Conservation (phyloP, 1,140 invertebrate genomes). For the Drosophila willistoni region DNA sequence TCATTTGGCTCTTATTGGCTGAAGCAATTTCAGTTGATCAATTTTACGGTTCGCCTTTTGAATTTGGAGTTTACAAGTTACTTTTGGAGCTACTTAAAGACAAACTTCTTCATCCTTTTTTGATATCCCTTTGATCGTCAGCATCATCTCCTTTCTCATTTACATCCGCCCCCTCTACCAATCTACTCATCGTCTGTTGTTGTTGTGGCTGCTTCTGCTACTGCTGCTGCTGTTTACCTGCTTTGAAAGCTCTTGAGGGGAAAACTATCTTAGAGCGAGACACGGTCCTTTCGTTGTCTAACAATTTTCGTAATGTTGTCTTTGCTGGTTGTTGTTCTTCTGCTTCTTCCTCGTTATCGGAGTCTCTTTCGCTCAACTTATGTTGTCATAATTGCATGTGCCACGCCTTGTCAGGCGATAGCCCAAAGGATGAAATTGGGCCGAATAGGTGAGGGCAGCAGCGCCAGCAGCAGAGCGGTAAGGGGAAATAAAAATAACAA, state of each 20-base stretch:
- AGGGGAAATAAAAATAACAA: constrained; percentile 74
- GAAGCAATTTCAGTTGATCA: too few relatives aligned
- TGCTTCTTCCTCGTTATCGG: background rate
- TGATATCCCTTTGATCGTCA: background rate
- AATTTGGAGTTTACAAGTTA: too few relatives aligned
- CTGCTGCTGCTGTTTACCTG: constrained; percentile 4
- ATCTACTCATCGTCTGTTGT: background rate
- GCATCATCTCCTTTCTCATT: background rate
- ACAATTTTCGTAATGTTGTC: constrained; percentile 11
- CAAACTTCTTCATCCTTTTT: too few relatives aligned
- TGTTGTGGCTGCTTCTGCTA: background rate
- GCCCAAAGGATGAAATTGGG: constrained; percentile 29
- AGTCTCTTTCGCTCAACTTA: constrained; percentile 20
- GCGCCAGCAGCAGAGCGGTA: background rate
- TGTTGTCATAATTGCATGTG: constrained; percentile 66
- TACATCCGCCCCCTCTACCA: background rate
- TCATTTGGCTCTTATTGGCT: too few relatives aligned
- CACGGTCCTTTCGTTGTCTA: constrained; percentile 24
- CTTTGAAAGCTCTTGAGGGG: constrained; percentile 12
- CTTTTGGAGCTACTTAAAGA: too few relatives aligned
- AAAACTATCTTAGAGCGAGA: constrained; percentile 3
- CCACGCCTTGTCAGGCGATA: constrained; percentile 36
- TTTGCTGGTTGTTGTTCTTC: constrained; percentile 1
- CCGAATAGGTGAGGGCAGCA: background rate
- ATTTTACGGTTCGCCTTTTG: too few relatives aligned